These are phyloP conservation scores for Columba livia DNA, from an alignment of 2,113 vertebrate genomes.

Conservation along the genomic window DNA sequence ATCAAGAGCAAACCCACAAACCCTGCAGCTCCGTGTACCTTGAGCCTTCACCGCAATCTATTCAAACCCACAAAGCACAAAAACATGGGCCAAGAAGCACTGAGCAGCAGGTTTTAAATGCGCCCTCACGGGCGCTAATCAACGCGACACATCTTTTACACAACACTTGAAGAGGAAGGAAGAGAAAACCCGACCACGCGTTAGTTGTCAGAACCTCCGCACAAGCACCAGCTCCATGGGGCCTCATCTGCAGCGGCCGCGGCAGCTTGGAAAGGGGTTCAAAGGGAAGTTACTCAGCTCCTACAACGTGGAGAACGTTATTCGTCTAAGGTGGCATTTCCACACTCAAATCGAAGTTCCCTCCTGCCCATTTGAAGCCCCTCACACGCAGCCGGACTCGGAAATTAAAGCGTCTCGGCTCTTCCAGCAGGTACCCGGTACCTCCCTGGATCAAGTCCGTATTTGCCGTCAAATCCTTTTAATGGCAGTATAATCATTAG, in stretches of 20 bases:
- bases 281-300: background rate
- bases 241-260: fast-evolving
- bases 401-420: no score
- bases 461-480: background rate
- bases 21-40: background rate
- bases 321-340: background rate
- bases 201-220: no score
- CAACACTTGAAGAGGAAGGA: background rate
- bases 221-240: background rate
- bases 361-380: no score
- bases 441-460: background rate
- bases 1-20: background rate
- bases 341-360: background rate
- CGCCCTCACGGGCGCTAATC: background rate
- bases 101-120: fast-evolving
- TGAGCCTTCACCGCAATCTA: background rate
- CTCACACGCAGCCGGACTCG: background rate
- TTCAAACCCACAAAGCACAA: background rate
- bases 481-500: background rate
- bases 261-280: fast-evolving
- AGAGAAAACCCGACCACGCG: background rate
- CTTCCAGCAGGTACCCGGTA: no score
- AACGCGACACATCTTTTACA: background rate
- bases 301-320: fast-evolving
- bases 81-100: background rate